A percentile compares a stretch with the other conserved stretches of the same genome.
phyloP scores from a whole-genome alignment of 2,888 invertebrate genomes.

The Eurois occulta region DNA sequence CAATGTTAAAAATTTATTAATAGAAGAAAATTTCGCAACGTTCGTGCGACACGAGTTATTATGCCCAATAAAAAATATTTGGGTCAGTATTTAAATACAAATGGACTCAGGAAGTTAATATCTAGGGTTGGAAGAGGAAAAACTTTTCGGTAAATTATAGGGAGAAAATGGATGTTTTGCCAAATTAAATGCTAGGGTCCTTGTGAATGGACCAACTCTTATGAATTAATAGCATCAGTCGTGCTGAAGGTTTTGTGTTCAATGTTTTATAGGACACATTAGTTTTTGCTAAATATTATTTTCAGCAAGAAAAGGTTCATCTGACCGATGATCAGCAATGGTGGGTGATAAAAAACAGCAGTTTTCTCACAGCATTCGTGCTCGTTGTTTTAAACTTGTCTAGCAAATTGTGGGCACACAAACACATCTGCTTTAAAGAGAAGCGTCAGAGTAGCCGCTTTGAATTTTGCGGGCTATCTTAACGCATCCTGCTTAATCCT shows the following conservation, averaged over 20 bases:
- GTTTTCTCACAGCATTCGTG: background rate
- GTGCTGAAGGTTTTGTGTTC: conserved; percentile 4
- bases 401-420: background rate
- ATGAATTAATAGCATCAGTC: conserved; percentile 17
- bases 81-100: conserved; percentile 74
- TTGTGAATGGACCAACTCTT: conserved; percentile 20
- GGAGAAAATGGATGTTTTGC: conserved; percentile 45
- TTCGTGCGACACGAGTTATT: conserved; percentile 71
- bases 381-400: background rate
- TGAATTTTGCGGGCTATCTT: too few relatives aligned
- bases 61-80: conserved; percentile 70
- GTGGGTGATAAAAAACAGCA: background rate
- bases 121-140: conserved; percentile 41
- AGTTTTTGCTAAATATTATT: background rate
- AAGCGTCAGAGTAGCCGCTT: too few relatives aligned
- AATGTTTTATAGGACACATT: background rate
- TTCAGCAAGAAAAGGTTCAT: background rate
- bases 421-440: background rate
- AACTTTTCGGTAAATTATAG: conserved; percentile 27
- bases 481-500: too few relatives aligned
- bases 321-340: background rate
- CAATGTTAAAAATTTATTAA: conserved; percentile 74
- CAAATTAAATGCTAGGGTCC: conserved; percentile 46
- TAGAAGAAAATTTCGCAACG: conserved; percentile 73
- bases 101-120: conserved; percentile 63